These are phyloP conservation scores for Lithophane leautieri DNA, from an alignment of 2,888 invertebrate species.

Conservation along the genomic window DNA sequence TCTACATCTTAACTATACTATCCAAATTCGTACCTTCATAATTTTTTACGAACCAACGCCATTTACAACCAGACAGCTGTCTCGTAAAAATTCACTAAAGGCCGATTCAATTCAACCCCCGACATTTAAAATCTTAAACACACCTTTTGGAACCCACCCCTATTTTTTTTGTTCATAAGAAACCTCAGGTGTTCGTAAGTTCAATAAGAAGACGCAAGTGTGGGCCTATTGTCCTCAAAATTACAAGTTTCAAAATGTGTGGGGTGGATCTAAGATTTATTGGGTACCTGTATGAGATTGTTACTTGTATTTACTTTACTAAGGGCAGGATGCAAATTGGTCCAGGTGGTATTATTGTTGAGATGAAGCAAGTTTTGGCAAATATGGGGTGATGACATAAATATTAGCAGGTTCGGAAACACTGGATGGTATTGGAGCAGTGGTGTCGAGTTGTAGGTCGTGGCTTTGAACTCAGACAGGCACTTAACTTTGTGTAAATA, in stretches of 20 bases:
- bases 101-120: background rate
- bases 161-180: background rate
- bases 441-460: too few relatives aligned
- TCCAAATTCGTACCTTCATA: background rate
- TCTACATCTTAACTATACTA: background rate
- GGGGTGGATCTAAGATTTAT: conserved; percentile 18
- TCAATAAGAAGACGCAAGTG: conserved; percentile 42
- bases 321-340: conserved; percentile 11
- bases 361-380: conserved; percentile 12
- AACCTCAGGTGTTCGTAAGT: conserved; percentile 46
- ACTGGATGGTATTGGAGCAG: background rate
- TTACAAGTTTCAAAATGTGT: conserved; percentile 12
- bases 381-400: background rate
- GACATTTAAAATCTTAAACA: conserved; percentile 5
- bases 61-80: conserved; percentile 31
- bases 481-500: too few relatives aligned
- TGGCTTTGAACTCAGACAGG: too few relatives aligned
- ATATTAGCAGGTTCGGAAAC: conserved; percentile 28
- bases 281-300: conserved; percentile 22
- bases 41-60: background rate
- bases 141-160: conserved; percentile 43
- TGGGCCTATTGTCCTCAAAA: conserved; percentile 31
- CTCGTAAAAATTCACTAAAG: background rate
- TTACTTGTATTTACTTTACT: background rate
- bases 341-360: conserved; percentile 28